phyloP scores from a whole-genome alignment of 2,797 vertebrate species.

The Chelidonichthys spinosus region DNA sequence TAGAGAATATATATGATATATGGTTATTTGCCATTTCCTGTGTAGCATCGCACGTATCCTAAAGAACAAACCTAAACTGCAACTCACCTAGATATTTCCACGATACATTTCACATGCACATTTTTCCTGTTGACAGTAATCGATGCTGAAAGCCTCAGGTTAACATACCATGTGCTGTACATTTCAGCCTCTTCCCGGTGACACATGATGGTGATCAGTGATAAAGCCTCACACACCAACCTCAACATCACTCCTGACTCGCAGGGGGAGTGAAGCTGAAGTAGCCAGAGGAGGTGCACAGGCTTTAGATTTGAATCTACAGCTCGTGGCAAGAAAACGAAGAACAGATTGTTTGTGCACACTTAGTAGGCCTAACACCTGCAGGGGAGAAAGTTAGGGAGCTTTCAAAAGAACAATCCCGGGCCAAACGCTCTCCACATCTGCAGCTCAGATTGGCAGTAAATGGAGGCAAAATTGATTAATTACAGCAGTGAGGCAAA shows the following conservation, averaged over 20 bases:
- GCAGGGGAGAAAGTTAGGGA: neutral
- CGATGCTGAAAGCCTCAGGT: constrained; percentile 36
- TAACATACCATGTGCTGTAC: constrained; percentile 19
- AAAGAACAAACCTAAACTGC: neutral
- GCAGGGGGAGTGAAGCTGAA: constrained; percentile 17
- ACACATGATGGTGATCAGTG: constrained; percentile 40
- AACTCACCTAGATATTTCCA: neutral
- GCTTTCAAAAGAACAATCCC: constrained; percentile 10
- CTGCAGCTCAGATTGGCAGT: constrained; percentile 58
- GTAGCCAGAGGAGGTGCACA: constrained; percentile 29
- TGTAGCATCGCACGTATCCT: constrained; percentile 4
- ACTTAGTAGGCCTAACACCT: constrained; percentile 11
- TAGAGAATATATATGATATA: constrained; percentile 1
- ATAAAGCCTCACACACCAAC: constrained; percentile 45
- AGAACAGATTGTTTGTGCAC: constrained; percentile 35
- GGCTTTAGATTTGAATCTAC: constrained; percentile 59
- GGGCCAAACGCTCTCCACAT: constrained; percentile 23
- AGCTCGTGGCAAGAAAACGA: constrained; percentile 39
- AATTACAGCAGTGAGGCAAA: constrained; percentile 70
- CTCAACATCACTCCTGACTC: constrained; percentile 17
- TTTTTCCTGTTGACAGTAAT: constrained; percentile 9
- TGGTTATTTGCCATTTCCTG: neutral
- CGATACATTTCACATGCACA: neutral
- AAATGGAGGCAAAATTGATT: constrained; percentile 75
- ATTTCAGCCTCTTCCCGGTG: constrained; percentile 24